Conservation (phyloP, 2,113 vertebrate species). For the Gila orcuttii region DNA sequence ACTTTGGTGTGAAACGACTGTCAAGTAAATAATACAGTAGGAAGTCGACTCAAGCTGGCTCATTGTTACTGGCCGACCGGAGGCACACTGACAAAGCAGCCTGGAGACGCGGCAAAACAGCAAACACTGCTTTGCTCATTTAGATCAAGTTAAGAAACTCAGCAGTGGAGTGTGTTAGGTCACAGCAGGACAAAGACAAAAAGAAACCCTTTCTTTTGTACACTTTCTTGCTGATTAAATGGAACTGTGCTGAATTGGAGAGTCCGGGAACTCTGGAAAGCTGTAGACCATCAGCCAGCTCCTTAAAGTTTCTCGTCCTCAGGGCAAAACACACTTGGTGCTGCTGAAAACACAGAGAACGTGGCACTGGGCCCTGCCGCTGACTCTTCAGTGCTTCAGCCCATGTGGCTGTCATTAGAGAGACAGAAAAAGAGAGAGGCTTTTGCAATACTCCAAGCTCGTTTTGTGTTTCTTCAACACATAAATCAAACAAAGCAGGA, state of each 20-base stretch:
- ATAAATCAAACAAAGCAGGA: background rate
- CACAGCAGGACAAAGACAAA: background rate
- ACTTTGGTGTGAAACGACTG: conserved; percentile 35
- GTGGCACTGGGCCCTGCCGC: conserved; percentile 21
- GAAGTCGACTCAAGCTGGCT: conserved; percentile 31
- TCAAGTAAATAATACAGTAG: conserved; percentile 42
- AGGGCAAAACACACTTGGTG: conserved; percentile 2
- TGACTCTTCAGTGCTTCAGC: conserved; percentile 1
- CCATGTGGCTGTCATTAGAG: conserved; percentile 28
- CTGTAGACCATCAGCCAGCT: background rate
- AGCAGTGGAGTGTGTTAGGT: background rate
- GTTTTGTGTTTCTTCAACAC: conserved; percentile 2
- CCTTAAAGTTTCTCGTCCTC: background rate
- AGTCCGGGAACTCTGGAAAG: background rate
- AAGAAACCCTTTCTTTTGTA: background rate
- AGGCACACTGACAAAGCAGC: conserved; percentile 23
- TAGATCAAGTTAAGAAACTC: conserved; percentile 21
- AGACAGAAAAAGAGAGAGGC: conserved; percentile 3
- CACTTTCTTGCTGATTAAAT: conserved; percentile 1
- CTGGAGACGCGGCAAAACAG: background rate
- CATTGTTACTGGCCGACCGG: conserved; percentile 32
- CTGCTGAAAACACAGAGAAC: conserved; percentile 18
- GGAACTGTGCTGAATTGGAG: background rate
- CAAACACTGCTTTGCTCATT: background rate
- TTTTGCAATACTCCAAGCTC: background rate